These are phyloP conservation scores for Mesocricetus auratus DNA, from an alignment of 2,113 vertebrate genomes.

Conservation along the genomic window DNA sequence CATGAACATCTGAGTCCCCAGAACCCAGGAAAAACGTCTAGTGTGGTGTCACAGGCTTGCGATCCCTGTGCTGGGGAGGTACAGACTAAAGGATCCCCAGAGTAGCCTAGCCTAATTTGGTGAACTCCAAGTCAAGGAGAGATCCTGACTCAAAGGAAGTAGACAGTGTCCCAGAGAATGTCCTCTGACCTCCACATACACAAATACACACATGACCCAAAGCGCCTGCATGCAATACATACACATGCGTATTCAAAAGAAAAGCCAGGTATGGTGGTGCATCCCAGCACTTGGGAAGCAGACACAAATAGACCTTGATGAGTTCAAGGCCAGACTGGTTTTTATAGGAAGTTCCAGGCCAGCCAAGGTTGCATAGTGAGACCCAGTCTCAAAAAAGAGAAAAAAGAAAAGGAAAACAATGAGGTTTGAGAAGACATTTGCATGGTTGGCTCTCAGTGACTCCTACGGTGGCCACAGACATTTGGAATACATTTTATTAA, in stretches of 20 bases:
- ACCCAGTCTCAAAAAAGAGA: background rate
- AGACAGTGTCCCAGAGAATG: background rate
- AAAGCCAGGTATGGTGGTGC: background rate
- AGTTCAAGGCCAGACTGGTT: background rate
- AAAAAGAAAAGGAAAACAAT: background rate
- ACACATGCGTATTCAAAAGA: background rate
- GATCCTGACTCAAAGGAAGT: background rate
- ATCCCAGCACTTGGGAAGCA: background rate
- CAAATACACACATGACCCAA: background rate
- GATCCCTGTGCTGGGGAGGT: background rate
- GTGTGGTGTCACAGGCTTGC: background rate
- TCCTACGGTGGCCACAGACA: background rate
- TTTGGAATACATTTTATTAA: background rate
- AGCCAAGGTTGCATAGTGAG: background rate
- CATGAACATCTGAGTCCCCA: background rate
- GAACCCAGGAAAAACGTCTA: background rate
- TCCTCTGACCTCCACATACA: background rate
- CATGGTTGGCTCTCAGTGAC: background rate
- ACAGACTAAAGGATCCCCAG: background rate
- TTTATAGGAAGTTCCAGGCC: background rate
- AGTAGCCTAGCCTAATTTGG: background rate
- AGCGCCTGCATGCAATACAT: background rate
- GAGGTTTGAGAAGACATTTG: background rate
- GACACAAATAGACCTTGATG: background rate
- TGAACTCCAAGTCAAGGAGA: background rate